Percentiles rank a stretch among this genome's conserved stretches.
Evolutionary conservation across 2,113 vertebrate genomes (phyloP).

Genomic region (Rafetus swinhoei): DNA sequence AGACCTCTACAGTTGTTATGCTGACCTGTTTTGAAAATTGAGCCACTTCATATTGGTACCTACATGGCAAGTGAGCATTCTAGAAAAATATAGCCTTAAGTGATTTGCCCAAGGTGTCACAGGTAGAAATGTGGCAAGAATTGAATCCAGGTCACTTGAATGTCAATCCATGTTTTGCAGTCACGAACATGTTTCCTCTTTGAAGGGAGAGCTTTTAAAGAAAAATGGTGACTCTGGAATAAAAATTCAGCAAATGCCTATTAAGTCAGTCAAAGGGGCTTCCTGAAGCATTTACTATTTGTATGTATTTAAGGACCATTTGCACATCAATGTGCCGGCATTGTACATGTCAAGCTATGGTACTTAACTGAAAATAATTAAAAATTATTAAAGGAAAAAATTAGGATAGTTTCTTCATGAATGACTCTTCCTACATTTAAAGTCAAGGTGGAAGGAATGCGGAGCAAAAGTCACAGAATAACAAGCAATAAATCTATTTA

Average conservation of each 20-base stretch:
- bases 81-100: conserved; percentile 58
- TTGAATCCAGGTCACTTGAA: not conserved
- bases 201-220: conserved; percentile 37
- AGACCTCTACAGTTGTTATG: not conserved
- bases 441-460: not conserved
- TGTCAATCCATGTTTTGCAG: conserved; percentile 57
- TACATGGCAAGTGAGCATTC: conserved; percentile 55
- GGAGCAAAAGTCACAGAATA: not conserved
- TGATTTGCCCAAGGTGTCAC: conserved; percentile 56
- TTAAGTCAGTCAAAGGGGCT: no score
- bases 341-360: not conserved
- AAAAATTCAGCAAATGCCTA: not conserved
- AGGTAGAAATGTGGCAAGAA: conserved; percentile 50
- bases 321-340: not conserved
- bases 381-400: not conserved
- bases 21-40: conserved; percentile 25
- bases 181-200: conserved; percentile 4
- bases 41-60: conserved; percentile 37
- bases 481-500: not conserved
- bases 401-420: not conserved
- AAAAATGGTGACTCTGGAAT: not conserved
- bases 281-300: no score
- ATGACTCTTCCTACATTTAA: not conserved
- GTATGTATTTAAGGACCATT: not conserved
- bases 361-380: not conserved